Conservation (phyloP, 2,888 invertebrate genomes). For the Julus scandinavius region DNA sequence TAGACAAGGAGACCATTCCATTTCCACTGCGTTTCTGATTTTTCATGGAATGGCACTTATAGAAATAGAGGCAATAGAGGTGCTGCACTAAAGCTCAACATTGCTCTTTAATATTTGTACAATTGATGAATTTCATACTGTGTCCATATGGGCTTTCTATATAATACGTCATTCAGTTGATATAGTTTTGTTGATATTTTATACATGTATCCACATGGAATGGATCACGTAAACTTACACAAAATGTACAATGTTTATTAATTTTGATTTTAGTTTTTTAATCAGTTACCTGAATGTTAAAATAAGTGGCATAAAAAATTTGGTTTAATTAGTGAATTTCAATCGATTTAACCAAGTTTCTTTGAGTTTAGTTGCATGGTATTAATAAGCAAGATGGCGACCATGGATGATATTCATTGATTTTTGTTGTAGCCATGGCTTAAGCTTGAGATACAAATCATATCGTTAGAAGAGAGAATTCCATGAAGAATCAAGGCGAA, state of each 20-base stretch:
- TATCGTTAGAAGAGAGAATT: background rate
- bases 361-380: background rate
- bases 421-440: background rate
- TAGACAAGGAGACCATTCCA: conserved; percentile 44
- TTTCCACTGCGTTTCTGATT: conserved; percentile 25
- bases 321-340: no score
- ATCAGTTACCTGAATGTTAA: background rate
- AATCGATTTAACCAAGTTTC: background rate
- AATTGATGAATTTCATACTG: conserved; percentile 25
- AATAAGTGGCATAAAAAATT: no score
- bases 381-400: background rate
- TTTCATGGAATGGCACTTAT: conserved; percentile 44
- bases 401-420: background rate
- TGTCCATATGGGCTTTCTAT: background rate
- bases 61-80: conserved; percentile 23
- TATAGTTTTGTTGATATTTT: background rate
- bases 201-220: background rate
- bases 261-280: no score
- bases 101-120: background rate
- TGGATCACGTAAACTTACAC: background rate
- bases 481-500: conserved; percentile 31
- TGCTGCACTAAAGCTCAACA: conserved; percentile 15
- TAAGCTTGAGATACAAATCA: background rate
- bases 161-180: background rate
- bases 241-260: no score